These are phyloP conservation scores for Liparis tanakae DNA, from an alignment of 2,797 vertebrate species.

Conservation along the genomic window DNA sequence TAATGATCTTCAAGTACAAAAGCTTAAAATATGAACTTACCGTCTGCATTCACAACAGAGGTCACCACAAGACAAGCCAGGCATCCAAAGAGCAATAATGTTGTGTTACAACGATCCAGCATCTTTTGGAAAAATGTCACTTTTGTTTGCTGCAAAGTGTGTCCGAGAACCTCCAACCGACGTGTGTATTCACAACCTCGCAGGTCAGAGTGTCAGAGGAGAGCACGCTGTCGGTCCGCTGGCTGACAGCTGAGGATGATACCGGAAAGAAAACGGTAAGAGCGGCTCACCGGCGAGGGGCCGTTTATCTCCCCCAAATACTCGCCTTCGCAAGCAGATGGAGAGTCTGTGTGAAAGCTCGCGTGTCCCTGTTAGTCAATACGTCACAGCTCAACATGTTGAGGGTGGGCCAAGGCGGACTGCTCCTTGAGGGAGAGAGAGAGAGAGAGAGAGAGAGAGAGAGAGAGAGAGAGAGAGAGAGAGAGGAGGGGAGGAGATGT, in stretches of 20 bases:
- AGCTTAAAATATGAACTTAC: conserved; percentile 77
- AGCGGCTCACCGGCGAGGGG: conserved; percentile 73
- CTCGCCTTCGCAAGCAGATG: conserved; percentile 79
- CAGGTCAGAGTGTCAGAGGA: conserved; percentile 10
- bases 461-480: neutral
- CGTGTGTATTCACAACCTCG: conserved; percentile 11
- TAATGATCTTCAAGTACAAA: neutral
- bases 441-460: neutral
- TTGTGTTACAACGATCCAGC: conserved; percentile 67
- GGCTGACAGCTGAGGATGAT: conserved; percentile 57
- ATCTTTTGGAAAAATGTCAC: conserved; percentile 57
- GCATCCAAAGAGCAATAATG: conserved; percentile 72
- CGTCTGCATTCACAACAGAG: conserved; percentile 81
- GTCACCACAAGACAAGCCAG: conserved; percentile 71
- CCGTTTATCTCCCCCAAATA: conserved; percentile 82
- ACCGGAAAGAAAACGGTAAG: conserved; percentile 60
- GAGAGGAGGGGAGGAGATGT: neutral
- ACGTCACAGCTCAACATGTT: conserved; percentile 79
- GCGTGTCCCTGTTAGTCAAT: conserved; percentile 81
- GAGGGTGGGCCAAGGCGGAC: conserved; percentile 47
- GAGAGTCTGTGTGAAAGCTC: conserved; percentile 88
- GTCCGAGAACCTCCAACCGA: conserved; percentile 32
- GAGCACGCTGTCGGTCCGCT: conserved; percentile 27
- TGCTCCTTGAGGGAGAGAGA: conserved; percentile 39
- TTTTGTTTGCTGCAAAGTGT: neutral